Conservation (phyloP, 1,140 invertebrate genomes). For the Apis cerana region DNA sequence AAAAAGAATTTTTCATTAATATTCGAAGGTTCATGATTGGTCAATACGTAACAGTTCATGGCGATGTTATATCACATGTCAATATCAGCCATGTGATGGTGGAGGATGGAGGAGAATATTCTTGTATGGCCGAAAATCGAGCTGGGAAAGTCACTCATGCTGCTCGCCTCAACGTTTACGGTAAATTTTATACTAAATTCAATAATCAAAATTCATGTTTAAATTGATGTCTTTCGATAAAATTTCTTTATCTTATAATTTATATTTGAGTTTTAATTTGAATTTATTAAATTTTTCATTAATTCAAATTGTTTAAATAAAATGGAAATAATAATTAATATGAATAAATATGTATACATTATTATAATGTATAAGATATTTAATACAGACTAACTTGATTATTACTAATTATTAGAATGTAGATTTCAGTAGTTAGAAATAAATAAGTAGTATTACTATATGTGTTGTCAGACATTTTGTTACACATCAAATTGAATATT, state of each 20-base stretch:
- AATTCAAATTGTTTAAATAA: neutral
- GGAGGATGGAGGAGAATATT: constrained; percentile 93
- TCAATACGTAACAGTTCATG: constrained; percentile 90
- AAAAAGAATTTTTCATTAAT: constrained; percentile 7
- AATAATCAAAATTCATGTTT: constrained; percentile 9
- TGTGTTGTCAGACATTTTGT: neutral
- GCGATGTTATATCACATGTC: constrained; percentile 92
- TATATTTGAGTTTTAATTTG: neutral
- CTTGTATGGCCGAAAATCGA: constrained; percentile 90
- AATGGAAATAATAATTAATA: neutral
- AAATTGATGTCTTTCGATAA: neutral
- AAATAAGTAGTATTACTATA: neutral
- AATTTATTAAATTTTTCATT: neutral
- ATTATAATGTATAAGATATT: neutral
- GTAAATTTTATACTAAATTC: constrained; percentile 79
- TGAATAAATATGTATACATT: neutral
- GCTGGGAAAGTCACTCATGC: constrained; percentile 89
- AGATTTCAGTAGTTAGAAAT: no score
- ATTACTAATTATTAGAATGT: no score
- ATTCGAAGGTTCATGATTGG: constrained; percentile 88
- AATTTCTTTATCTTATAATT: neutral
- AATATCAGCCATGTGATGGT: constrained; percentile 92
- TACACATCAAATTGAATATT: neutral
- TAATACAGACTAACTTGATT: no score
- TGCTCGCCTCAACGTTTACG: constrained; percentile 92